Conservation (phyloP, 2,888 invertebrate species). For the Nymphalis urticae region DNA sequence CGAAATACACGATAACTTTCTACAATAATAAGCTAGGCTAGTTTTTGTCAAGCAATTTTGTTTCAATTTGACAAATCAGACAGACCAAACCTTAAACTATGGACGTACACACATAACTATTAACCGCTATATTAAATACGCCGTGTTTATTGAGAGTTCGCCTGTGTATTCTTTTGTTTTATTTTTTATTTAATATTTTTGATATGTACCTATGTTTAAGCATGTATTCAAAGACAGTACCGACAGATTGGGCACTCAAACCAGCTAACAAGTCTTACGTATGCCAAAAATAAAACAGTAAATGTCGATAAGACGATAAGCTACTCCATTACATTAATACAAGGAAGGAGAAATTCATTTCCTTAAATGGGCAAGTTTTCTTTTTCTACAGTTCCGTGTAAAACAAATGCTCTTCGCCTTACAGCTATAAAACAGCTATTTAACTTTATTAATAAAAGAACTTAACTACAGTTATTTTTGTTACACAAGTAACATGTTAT, state of each 20-base stretch:
- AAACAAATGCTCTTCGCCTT: conserved; percentile 29
- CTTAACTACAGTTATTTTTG: conserved; percentile 16
- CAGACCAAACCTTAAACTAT: neutral
- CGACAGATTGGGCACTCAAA: neutral
- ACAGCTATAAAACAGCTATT: conserved; percentile 29
- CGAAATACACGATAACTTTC: too few species aligned
- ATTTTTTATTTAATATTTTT: too few species aligned
- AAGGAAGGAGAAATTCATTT: conserved; percentile 22
- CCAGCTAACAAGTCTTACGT: neutral
- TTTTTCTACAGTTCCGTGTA: conserved; percentile 22
- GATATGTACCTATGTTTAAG: too few species aligned
- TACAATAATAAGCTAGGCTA: too few species aligned
- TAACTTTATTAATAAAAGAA: conserved; percentile 37
- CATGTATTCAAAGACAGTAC: too few species aligned
- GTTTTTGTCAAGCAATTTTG: too few species aligned
- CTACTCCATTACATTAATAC: neutral
- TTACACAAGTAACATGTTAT: conserved; percentile 19
- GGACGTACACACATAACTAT: neutral
- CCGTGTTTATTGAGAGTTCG: too few species aligned
- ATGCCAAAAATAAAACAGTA: too few species aligned
- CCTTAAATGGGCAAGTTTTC: conserved; percentile 9
- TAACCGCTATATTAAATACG: too few species aligned
- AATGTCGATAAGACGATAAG: neutral
- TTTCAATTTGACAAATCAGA: too few species aligned
- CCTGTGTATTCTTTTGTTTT: too few species aligned